Base-by-base conservation (phyloP, 2,888 invertebrate species). In the Luffia ferchaultella region DNA sequence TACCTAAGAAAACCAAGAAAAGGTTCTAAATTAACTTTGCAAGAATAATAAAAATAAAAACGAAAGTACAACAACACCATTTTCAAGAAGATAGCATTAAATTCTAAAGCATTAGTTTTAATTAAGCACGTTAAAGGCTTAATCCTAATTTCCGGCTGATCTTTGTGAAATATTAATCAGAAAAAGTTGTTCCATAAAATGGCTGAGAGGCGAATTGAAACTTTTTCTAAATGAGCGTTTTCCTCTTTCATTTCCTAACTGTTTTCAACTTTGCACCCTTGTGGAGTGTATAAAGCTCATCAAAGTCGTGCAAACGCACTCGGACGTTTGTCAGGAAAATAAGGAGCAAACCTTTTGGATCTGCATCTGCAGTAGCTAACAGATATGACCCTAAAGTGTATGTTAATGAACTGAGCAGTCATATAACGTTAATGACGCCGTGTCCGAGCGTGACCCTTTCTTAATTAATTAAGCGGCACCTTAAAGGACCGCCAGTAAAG, bases 401-500 rank as follows among this genome's bases (percentile, higher is more conserved):
- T 20, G n/a, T 30, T 2, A 16, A 20, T 16, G 18, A 18, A 45
- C 45, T 18, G 16, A 45, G n/a, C n/a, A n/a, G 16, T 45, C 15
- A 45, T 18, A 45, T 18, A 18, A 45, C n/a, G 18, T 18, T 18
- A 45, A 45, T 15, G 18, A 12, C 18, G 19, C 30, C 30, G 30
- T 30, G 30, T 30, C 30, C 30, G 30, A 30, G 30, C 30, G 30
- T 12, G 30, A 12, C 30, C 5, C 30, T 46, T 16, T 9, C 18
- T 17, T 18, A 43, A 48, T 50, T 53, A 53, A 50, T 51, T 53
- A 49, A 48, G 64, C 62, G 69, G 64, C 42, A 42, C 19, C 41
- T 18, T 65, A 62, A 64, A 40, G 12, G 49, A 43, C 48, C 44
- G 12, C 44, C 40, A 16, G 46, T 48, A 48, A 47, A 48, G 50